Evolutionary conservation across 2,888 invertebrate species (phyloP), one percentile per base, ranked within the genome.

Genomic region (Ditula angustiorana): DNA sequence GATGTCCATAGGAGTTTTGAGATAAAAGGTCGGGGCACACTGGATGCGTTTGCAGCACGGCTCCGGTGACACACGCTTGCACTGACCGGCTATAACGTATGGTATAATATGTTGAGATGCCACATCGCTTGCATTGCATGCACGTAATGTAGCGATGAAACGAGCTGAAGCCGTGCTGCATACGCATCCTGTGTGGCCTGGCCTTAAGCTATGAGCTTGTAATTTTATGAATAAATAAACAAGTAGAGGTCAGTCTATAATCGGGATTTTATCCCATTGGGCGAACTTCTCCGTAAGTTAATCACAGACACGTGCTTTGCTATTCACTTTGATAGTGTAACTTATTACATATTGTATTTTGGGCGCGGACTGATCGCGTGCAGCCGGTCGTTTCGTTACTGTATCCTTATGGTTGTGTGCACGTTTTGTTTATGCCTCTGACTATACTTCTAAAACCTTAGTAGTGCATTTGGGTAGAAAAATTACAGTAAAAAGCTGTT

Each of bases 341-440:
- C 46, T 46, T 64, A 64, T 63, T 56, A 47, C 23, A 24, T 57
- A 63, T 63, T 57, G 50, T 57, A 37, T 59, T 64, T 53, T 64
- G 58, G 64, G 64, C 33, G 58, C 53, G 59, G 53, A 46, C 30
- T n/a, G 33, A 33, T 64, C 46, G 64, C 64, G 64, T 64, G 64
- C 44, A n/a, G 58, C 46, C 23, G 26, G 64, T 59, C 64, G 64
- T 64, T 64, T 33, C 53, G 28, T 33, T 26, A n/a, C 44, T 46
- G n/a, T 58, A 58, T 59, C 64, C 58, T 47, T 59, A 59, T 56
- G 47, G 28, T 49, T 16, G 49, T 62, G 46, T 55, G 61, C 62
- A 49, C 56, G 56, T 30, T 50, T 26, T 33, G 41, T 49, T 49
- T 55, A 61, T 61, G 56, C 35, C 47, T 35, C 41, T 24, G 13